Base-by-base conservation (phyloP, 2,113 vertebrate genomes). In the Tylochromis polylepis region DNA sequence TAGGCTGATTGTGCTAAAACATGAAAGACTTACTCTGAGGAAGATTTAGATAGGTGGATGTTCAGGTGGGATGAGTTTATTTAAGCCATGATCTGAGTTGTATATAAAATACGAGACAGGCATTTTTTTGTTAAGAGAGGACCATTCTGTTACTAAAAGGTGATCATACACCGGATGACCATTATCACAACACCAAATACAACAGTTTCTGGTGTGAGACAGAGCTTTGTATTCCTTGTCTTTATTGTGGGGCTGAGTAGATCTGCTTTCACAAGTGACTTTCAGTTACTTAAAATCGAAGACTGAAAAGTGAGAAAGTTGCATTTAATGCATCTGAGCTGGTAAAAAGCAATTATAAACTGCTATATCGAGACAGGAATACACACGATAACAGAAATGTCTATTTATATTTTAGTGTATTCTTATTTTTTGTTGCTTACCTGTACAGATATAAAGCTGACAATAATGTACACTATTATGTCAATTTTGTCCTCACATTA, bases 41-140 rank as follows among this genome's bases (percentile, higher is more conserved):
- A 87, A 56, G 59, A 57, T 83, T 60, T 59, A 87, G 70, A 78
- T 41, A 82, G 62, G 87, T 89, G 91, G 91, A 83, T 86, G 86
- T 80, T 90, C 41, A 34, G 85, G 85, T 88, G 60, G 65, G 89
- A 84, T 77, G 62, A 84, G 81, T 89, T 94, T 85, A 89, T 94
- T 93, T 92, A 89, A 90, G 93, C 90, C 87, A 89, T 87, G 85
- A 93, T 87, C 87, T 90, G 88, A 89, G 91, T 91, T 92, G 79
- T 91, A 90, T 86, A 92, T 88, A 85, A 83, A 89, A 86, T 56
- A 46, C 36, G 67, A 90, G 88, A 82, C 59, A 79, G 81, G 29
- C 72, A 18, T 62, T 72, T 91, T 38, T 67, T 75, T 84, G 75
- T 77, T 81, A 79, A 85, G 86, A 90, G 87, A 90, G 36, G 34